Base-by-base conservation (phyloP, 2,888 invertebrate genomes). In the Sisyra nigra region DNA sequence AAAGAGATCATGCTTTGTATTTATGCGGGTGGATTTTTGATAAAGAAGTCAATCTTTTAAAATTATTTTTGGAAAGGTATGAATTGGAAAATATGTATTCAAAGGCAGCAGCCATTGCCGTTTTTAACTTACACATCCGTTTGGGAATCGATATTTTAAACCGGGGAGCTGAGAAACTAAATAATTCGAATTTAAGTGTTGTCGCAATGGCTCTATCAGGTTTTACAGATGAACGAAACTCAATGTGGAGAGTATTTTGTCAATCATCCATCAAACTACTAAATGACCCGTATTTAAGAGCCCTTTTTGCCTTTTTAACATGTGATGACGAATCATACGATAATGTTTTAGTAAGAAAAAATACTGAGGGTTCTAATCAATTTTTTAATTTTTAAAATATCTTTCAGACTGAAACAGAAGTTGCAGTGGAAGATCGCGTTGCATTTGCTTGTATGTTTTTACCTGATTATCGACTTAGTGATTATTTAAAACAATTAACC, bases 11-110 rank as follows among this genome's bases (percentile, higher is more conserved):
- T 57, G 87, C 87, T 2, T 66, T 93, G 47, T 79, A 80, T 57
- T 66, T 93, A 48, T 93, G 93, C 66, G 89, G 89, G 14, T 94
- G 93, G 93, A 75, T 77, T 47, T 80, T 80, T 60, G 85, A 88
- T 51, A 77, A 77, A 58, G 82, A 84, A 54, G 61, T 62, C 55
- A 61, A 65, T 43, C 58, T 62, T 3, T 57, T 74, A 30, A 65
- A 66, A 4, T 66, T 69, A 44, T 75, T 76, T 48, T 59, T 79
- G n/a, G 73, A 75, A 41, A 68, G 77, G 52, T 66, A 89, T 33
- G 82, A 84, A 58, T 74, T 74, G 44, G 79, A 80, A 57, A 74
- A 76, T 58, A 71, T 78, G 52, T 75, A 78, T 63, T 75, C 82
- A 44, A 74, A 91, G 57, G 92, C 92, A 33, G 91, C 93, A 31